These are phyloP conservation scores for Poecilobothrus nobilitatus DNA, from an alignment of 2,888 invertebrate genomes.

Conservation along the genomic window DNA sequence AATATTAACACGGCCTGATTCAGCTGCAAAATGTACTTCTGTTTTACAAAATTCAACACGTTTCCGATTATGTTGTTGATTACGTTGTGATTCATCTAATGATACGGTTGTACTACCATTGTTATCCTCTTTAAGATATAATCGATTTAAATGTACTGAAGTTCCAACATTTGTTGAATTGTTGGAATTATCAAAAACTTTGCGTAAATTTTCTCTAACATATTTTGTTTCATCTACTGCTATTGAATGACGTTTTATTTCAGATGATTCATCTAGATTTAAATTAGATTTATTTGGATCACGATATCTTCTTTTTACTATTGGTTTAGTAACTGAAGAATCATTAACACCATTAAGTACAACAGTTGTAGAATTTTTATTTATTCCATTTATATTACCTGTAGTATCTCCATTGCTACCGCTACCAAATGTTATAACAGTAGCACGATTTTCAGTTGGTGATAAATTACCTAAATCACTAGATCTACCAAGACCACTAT, in stretches of 20 bases:
- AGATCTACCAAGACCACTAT: constrained; percentile 67
- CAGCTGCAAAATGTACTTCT: constrained; percentile 78
- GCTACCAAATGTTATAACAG: constrained; percentile 38
- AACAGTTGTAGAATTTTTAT: constrained; percentile 10
- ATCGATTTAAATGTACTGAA: constrained; percentile 34
- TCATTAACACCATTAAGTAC: constrained; percentile 9
- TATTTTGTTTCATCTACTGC: constrained; percentile 52
- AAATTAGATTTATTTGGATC: constrained; percentile 19
- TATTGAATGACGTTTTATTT: constrained; percentile 49
- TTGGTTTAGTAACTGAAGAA: constrained; percentile 10
- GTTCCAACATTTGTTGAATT: constrained; percentile 28
- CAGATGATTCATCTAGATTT: constrained; percentile 21
- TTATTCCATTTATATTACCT: constrained; percentile 8
- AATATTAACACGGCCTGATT: constrained; percentile 76
- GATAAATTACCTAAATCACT: constrained; percentile 54
- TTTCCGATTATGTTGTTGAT: constrained; percentile 47
- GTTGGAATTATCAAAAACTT: constrained; percentile 28
- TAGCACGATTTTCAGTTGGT: constrained; percentile 32
- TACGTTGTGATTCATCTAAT: constrained; percentile 4
- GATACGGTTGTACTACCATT: not conserved
- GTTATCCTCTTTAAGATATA: constrained; percentile 21
- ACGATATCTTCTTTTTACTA: constrained; percentile 25
- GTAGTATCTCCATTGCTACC: constrained; percentile 20
- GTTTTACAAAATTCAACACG: constrained; percentile 78
- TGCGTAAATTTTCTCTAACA: constrained; percentile 38